Base-by-base conservation (phyloP, 2,113 vertebrate species). In the Alexandromys fortis region DNA sequence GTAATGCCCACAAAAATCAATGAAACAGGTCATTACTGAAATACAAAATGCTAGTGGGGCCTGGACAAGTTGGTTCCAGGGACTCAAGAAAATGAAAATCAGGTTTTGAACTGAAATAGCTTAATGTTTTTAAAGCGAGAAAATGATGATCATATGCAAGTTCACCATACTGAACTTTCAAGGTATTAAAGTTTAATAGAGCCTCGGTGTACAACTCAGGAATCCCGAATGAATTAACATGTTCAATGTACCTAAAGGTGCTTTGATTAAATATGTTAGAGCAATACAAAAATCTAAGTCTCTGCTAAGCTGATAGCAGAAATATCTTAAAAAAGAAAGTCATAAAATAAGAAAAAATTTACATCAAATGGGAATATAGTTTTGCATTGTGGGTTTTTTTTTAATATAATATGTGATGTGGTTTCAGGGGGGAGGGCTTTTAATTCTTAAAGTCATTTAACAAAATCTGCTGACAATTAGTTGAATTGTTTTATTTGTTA, bases 161-260 rank as follows among this genome's bases (percentile, higher is more conserved):
- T 73, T 35, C 12, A 22, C 47, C 47, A n/a, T 87, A 49, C 17
- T 91, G n/a, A 94, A 89, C 87, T 95, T 86, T 95, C 12, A 24
- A 89, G 67, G 72, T 89, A 72, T 92, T 96, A 96, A 87, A 89
- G 33, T 94, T 96, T 96, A 96, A 91, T 92, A 55, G 38, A 87
- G 81, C 92, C 14, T 90, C 67, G 89, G 47, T 86, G 8, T 55
- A 75, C 42, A 96, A 55, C 47, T 92, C 38, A 92, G 67, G 55
- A 95, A 55, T 21, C 38, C 5, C 24, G 16, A 92, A 45, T 90
- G 33, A 91, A 87, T 93, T 89, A 89, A 73, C 92, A 92, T 92
- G 95, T 94, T 47, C 73, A 90, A 94, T 49, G 17, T 82, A 94
- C 8, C 8, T 89, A 83, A 92, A 88, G n/a, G 10, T 89, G 33